phyloP scores from a whole-genome alignment of 2,113 vertebrate genomes.

The Hippopotamus amphibius region DNA sequence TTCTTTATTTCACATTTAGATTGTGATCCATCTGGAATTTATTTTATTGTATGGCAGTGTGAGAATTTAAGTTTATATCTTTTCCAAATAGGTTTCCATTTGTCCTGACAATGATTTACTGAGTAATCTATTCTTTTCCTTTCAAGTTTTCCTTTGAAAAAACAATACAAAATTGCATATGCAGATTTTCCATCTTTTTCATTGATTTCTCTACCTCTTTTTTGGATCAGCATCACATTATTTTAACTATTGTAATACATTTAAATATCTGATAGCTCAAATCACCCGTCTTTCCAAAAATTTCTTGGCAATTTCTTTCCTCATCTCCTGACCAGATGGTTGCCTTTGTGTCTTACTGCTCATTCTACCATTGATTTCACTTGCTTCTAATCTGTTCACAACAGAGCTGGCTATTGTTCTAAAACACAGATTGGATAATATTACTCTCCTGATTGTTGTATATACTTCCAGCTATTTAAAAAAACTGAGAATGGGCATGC shows the following conservation, averaged over 20 bases:
- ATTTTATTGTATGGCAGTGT: neutral
- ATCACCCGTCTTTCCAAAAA: neutral
- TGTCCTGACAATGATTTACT: constrained; percentile 2
- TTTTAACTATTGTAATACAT: neutral
- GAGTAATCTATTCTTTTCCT: constrained; percentile 32
- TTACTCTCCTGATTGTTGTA: neutral
- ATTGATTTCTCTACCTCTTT: neutral
- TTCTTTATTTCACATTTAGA: constrained; percentile 44
- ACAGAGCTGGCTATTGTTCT: constrained; percentile 37
- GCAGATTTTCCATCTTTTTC: constrained; percentile 17
- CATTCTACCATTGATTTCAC: neutral
- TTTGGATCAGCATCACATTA: neutral
- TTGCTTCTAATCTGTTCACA: neutral
- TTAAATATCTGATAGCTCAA: neutral
- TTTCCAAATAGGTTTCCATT: constrained; percentile 46
- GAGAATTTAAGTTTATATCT: constrained; percentile 35
- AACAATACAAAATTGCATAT: neutral
- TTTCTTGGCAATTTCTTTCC: neutral
- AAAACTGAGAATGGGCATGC: neutral
- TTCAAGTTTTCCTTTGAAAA: constrained; percentile 51
- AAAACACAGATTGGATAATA: neutral
- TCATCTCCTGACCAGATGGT: neutral
- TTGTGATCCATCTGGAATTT: constrained; percentile 30
- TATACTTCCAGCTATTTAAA: neutral
- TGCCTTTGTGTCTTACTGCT: constrained; percentile 13